Evolutionary conservation across 2,113 vertebrate genomes (phyloP).

Genomic region (Antennarius striatus): DNA sequence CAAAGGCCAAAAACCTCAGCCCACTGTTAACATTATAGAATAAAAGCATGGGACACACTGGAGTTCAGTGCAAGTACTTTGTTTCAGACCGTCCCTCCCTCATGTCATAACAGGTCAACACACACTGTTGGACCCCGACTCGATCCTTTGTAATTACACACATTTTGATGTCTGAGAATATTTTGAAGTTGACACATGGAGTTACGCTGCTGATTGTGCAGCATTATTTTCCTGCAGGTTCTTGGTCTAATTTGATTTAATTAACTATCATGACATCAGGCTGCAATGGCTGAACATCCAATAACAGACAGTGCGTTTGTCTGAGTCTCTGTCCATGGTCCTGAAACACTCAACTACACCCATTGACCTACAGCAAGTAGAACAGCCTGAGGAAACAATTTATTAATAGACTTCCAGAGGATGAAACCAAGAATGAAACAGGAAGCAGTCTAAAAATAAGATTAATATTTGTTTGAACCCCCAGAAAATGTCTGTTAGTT

Average conservation of each 20-base stretch:
- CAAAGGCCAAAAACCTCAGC: constrained; percentile 11
- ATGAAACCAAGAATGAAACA: background rate
- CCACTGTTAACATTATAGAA: constrained; percentile 6
- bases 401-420: background rate
- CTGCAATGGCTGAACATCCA: constrained; percentile 55
- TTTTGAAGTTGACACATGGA: too few species aligned
- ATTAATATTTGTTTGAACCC: background rate
- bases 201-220: background rate
- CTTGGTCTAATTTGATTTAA: background rate
- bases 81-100: constrained; percentile 33
- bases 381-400: constrained; percentile 25
- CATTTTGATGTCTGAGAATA: too few species aligned
- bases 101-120: constrained; percentile 4
- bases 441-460: background rate
- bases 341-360: constrained; percentile 76
- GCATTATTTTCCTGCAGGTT: background rate
- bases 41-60: background rate
- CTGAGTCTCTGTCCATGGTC: constrained; percentile 82
- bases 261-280: background rate
- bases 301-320: constrained; percentile 61
- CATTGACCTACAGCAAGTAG: constrained; percentile 54
- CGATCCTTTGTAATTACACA: too few species aligned
- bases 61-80: constrained; percentile 26
- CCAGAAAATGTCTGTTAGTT: background rate
- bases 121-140: background rate